Base-by-base conservation (phyloP, 1,140 invertebrate species). In the Zaprionus gabonicus region DNA sequence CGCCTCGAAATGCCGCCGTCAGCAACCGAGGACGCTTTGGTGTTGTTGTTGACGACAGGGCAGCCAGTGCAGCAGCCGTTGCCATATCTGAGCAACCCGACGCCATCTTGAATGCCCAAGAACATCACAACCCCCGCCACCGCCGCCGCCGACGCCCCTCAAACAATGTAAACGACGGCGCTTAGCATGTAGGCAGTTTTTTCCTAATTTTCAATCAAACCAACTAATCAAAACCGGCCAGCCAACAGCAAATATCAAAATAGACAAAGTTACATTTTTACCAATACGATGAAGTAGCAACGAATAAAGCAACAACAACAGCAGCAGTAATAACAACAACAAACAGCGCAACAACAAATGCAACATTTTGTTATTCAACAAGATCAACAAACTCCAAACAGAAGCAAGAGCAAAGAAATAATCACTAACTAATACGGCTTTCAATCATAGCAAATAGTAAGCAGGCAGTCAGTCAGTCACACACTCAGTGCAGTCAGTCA, bases 241-340 rank as follows among this genome's bases (percentile, higher is more conserved):
- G 82, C 86, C 85, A 90, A 91, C 85, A 91, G 91, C 85, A 90
- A 91, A 86, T 86, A 91, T 77, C 27, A 63, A 87, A 82, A 91
- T 91, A 91, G 82, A 91, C 86, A 91, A 82, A 91, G 74, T 82
- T 67, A 82, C 68, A 91, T 91, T 91, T 85, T 91, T 85, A 82
- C 86, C 86, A 85, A 72, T 64, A 80, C 44, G 57, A 64, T 68
- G 31, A 34, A 64, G 36, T 15, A 76, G 51, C 59, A 76, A 46
- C 56, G 58, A 65, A 58, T 49, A 59, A 38, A 66, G 28, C 71
- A 73, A 78, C 56, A 70, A 77, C 68, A 77, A 65, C 66, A 59
- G 17, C 67, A 71, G 64, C 66, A 73, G 53, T 58, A 71, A 58
- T 62, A 71, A 57, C 71, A 74, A 60, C 69, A 77, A 55, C 34